Evolutionary conservation across 2,113 vertebrate species (phyloP), one percentile per base, ranked within the genome.

Genomic region (Hylia prasina): DNA sequence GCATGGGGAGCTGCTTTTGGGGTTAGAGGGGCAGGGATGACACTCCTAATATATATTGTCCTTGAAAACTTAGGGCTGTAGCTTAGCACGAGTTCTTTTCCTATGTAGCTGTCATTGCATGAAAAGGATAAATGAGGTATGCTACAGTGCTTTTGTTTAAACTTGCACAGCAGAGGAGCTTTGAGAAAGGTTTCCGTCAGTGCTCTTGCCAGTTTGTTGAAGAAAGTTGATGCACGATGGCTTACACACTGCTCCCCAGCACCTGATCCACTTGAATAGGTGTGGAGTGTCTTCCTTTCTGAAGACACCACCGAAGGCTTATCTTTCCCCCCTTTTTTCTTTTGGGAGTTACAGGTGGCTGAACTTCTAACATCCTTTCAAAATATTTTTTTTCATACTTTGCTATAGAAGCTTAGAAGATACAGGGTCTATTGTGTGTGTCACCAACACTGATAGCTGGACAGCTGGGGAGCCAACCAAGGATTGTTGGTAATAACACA

Each of bases 41-140:
- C 6, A 57, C 10, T 72, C 33, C 14, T 82, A 2, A 25, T 1
- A 0, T 1, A 0, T 6, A 50, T 6, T 13, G 5, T 50, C 4
- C 23, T 44, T 72, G 64, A 86, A 93, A 93, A n/a, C 10, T 53
- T 25, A 0, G 12, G 15, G 6, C 27, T 89, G 20, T 45, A 63
- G 27, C 42, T 70, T 75, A 48, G 37, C 18, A 66, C 6, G 7
- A 65, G 10, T 15, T 50, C 35, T 75, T 58, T 66, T 39, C 30
- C 11, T 78, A 0, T 35, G 33, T 28, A 53, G 13, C 15, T 83
- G n/a, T 70, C 18, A 39, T 9, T 42, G 23, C 17, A 24, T 24
- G 18, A 35, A 23, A 71, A 58, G 40, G 15, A 65, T 40, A 66
- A 71, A 68, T 44, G 31, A 82, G 7, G 33, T 20, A 7, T 61